Conservation (phyloP, 2,888 invertebrate genomes). For the Merodon equestris region DNA sequence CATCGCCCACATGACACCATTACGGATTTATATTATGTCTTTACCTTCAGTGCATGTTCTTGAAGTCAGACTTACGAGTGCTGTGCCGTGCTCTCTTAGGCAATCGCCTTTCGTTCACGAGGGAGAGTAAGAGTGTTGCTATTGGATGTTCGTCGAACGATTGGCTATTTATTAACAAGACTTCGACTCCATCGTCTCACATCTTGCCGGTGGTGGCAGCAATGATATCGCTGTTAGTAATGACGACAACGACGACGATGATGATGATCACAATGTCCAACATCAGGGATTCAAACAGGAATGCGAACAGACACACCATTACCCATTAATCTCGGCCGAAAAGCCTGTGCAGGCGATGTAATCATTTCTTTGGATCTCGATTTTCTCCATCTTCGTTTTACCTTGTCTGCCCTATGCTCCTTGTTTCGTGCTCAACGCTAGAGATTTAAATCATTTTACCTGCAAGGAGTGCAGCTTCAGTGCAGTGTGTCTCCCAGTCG, state of each 20-base stretch:
- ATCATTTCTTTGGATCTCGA: conserved; percentile 56
- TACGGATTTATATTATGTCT: conserved; percentile 65
- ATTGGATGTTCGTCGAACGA: conserved; percentile 40
- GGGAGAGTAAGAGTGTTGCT: conserved; percentile 38
- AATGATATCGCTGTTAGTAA: not conserved
- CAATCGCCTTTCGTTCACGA: no score
- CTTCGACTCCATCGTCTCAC: conserved; percentile 44
- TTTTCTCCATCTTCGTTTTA: conserved; percentile 42
- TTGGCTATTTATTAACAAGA: conserved; percentile 61
- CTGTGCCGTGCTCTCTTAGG: not conserved
- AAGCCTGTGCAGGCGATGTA: conserved; percentile 47
- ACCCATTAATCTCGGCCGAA: conserved; percentile 53
- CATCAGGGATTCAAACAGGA: conserved; percentile 46
- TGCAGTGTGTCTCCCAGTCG: conserved; percentile 24
- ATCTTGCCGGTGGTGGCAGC: conserved; percentile 13
- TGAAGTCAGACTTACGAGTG: conserved; percentile 19
- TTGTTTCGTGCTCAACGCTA: conserved; percentile 4
- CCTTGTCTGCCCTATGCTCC: not conserved
- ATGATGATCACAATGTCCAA: conserved; percentile 65
- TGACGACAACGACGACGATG: conserved; percentile 27
- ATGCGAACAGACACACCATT: conserved; percentile 35
- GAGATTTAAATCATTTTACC: conserved; percentile 65
- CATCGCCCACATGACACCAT: conserved; percentile 60
- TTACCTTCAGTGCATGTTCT: conserved; percentile 59
- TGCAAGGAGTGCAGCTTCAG: conserved; percentile 33